Percentiles rank a stretch among this genome's conserved stretches.
These are phyloP conservation scores for Phytoseiulus persimilis DNA, from an alignment of 2,888 invertebrate species.

Conservation along the genomic window DNA sequence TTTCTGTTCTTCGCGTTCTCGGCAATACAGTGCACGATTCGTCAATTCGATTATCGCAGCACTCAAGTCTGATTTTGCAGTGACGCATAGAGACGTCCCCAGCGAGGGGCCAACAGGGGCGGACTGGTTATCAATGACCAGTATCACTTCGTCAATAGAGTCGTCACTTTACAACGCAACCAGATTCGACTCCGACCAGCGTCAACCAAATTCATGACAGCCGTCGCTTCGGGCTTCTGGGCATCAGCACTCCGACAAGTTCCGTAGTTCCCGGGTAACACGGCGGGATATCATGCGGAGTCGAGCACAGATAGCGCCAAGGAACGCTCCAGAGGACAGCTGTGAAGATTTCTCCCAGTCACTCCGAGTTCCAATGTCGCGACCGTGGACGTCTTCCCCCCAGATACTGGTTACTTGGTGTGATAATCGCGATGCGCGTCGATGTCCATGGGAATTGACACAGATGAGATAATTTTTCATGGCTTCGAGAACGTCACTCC, in stretches of 20 bases:
- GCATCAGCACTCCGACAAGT: neutral
- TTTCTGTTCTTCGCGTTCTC: neutral
- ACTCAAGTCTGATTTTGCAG: neutral
- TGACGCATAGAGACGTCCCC: neutral
- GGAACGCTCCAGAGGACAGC: too few species aligned
- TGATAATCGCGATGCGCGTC: too few species aligned
- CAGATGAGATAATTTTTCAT: too few species aligned
- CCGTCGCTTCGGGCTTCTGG: neutral
- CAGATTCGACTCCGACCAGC: neutral
- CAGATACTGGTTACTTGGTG: too few species aligned
- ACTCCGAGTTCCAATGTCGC: too few species aligned
- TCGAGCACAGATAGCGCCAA: too few species aligned
- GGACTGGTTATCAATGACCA: neutral
- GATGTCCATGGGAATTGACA: too few species aligned
- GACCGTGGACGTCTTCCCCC: too few species aligned
- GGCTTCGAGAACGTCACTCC: too few species aligned
- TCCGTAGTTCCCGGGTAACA: neutral
- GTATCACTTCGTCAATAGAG: neutral
- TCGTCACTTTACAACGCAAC: neutral
- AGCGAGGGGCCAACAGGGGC: neutral
- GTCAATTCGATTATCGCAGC: neutral
- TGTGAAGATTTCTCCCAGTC: too few species aligned
- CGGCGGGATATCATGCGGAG: too few species aligned
- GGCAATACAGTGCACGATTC: neutral
- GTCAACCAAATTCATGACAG: neutral